phyloP scores from a whole-genome alignment of 1,140 invertebrate species.

The Drosophila leontia region DNA sequence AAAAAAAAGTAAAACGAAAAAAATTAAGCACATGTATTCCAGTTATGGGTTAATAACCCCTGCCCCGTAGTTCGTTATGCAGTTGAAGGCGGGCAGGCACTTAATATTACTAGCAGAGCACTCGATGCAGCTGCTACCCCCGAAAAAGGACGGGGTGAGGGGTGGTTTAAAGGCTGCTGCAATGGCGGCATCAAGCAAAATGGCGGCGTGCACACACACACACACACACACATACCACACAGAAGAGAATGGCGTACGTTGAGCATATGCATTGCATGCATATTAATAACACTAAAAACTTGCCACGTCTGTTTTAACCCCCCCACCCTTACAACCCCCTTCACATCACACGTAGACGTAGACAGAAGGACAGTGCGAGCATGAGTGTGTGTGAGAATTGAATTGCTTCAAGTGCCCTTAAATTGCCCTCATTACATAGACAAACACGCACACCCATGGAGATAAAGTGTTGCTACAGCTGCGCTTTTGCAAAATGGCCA shows the following conservation, averaged over 20 bases:
- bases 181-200: conserved; percentile 68
- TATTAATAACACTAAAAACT: conserved; percentile 81
- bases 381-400: conserved; percentile 74
- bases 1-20: conserved; percentile 46
- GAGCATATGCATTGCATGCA: conserved; percentile 71
- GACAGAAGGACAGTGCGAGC: conserved; percentile 41
- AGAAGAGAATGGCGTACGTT: conserved; percentile 38
- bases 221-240: conserved; percentile 30
- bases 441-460: conserved; percentile 61
- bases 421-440: conserved; percentile 81
- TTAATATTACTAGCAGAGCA: conserved; percentile 69
- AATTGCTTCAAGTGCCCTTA: conserved; percentile 80
- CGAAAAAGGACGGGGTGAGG: conserved; percentile 28
- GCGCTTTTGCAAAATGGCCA: conserved; percentile 72
- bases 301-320: conserved; percentile 42
- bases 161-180: conserved; percentile 40
- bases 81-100: conserved; percentile 47
- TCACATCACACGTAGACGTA: conserved; percentile 39
- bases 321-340: neutral
- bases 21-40: conserved; percentile 76
- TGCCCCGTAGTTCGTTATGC: conserved; percentile 47
- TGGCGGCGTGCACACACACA: conserved; percentile 59
- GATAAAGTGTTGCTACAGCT: conserved; percentile 73
- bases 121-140: conserved; percentile 53
- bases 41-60: conserved; percentile 78